Conservation (phyloP, 2,888 invertebrate species). For the Xiphydria camelus region DNA sequence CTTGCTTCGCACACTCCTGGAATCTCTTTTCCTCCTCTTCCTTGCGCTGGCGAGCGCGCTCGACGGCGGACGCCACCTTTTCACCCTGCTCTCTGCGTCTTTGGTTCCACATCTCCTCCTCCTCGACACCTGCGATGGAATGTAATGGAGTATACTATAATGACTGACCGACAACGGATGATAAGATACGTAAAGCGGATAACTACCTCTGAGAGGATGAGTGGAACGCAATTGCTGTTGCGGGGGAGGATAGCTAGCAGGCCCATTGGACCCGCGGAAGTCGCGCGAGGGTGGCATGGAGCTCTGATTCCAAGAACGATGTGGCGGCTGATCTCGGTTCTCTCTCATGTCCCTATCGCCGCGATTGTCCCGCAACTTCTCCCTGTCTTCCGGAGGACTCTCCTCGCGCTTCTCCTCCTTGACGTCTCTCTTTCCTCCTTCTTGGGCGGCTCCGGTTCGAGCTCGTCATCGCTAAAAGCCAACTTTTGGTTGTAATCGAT, state of each 20-base stretch:
- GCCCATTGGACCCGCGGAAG: slow-evolving; percentile 49
- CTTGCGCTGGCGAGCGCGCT: slow-evolving; percentile 80
- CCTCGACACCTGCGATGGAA: slow-evolving; percentile 54
- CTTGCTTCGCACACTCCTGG: slow-evolving; percentile 65
- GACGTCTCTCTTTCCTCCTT: slow-evolving; percentile 35
- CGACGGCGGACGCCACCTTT: slow-evolving; percentile 78
- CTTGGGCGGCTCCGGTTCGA: slow-evolving; percentile 48
- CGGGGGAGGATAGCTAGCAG: slow-evolving; percentile 34
- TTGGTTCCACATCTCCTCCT: slow-evolving; percentile 73
- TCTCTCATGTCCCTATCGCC: slow-evolving; percentile 26
- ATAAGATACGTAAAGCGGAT: not conserved
- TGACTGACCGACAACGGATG: not conserved
- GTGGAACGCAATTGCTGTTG: slow-evolving; percentile 56
- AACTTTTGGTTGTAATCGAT: slow-evolving; percentile 94
- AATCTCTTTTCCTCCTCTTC: slow-evolving; percentile 87
- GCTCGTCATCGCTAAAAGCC: slow-evolving; percentile 92
- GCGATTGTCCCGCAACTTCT: slow-evolving; percentile 42
- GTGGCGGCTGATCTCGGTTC: slow-evolving; percentile 22
- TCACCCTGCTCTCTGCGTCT: slow-evolving; percentile 70
- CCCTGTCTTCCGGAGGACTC: slow-evolving; percentile 35
- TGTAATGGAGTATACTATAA: not conserved
- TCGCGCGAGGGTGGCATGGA: slow-evolving; percentile 28
- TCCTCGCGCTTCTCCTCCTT: slow-evolving; percentile 43
- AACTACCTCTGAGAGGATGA: slow-evolving; percentile 45
- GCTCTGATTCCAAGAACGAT: slow-evolving; percentile 42